Base-by-base conservation (phyloP, 92 coral and sea anemone species). In the Phenganax stokvisi region DNA sequence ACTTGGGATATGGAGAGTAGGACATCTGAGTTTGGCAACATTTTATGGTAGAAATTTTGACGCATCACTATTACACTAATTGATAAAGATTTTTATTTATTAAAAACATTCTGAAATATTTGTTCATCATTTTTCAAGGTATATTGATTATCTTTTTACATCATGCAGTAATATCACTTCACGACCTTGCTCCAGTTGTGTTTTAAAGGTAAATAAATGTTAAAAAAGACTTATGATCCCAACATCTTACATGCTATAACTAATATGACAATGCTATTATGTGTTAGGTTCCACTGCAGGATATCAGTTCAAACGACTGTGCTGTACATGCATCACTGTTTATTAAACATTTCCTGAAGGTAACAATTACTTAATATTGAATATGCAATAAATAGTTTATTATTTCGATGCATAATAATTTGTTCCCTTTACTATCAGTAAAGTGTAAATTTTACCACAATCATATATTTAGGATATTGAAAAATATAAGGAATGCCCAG, bases 261-360 rank as follows among this genome's bases (percentile, higher is more conserved):
- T 37, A 2, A 37, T 37, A 37, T 37, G 47, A 37, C 47, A 37
- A 37, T 37, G 47, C 64, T 44, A 61, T 13, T 81, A 51, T 29
- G 29, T 79, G 53, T 25, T 11, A 61, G 75, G 72, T 85, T n/a
- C 85, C 84, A 85, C 84, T 72, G 60, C 85, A 80, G 57, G 71
- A 70, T 70, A 15, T 30, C 84, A 74, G 73, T 65, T 80, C 84
- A 84, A 89, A 86, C 85, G 82, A 81, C 87, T 85, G 89, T 75
- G 88, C 86, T 77, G 74, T 88, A 47, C 71, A 85, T 71, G 72
- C 75, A 67, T 86, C 73, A 84, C 84, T 86, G 85, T 84, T 84
- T 75, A 81, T 71, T 15, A 82, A 86, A 79, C 88, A 84, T 80
- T 85, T 81, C 70, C 71, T 88, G 76, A 72, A 85, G 89, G 89